Conservation (phyloP, 2,888 invertebrate genomes). For the Cylindroiulus punctatus region DNA sequence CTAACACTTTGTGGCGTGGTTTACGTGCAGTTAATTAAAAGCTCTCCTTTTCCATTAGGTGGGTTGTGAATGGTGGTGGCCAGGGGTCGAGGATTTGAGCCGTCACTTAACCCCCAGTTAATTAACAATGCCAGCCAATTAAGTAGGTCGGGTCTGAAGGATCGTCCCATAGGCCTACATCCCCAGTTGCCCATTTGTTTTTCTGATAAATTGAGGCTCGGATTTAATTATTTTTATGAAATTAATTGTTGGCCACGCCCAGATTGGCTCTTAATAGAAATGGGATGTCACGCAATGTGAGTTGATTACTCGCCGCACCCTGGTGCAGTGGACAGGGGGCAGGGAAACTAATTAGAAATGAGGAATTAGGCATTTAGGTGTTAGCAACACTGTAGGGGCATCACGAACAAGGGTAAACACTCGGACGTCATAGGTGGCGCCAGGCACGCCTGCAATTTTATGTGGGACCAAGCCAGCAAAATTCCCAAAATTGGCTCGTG, state of each 20-base stretch:
- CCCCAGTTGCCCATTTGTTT: neutral
- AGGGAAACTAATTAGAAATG: neutral
- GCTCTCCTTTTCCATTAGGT: neutral
- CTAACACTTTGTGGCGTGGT: neutral
- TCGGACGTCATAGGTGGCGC: neutral
- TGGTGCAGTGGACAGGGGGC: neutral
- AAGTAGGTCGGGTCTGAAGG: neutral
- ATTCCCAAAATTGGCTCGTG: neutral
- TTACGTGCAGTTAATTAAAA: neutral
- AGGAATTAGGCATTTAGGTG: slow-evolving; percentile 19
- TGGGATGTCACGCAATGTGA: neutral
- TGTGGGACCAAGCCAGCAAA: neutral
- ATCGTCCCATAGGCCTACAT: neutral
- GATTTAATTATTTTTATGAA: slow-evolving; percentile 32
- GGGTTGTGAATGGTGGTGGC: neutral
- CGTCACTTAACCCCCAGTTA: neutral
- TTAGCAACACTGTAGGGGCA: neutral
- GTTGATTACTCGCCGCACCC: slow-evolving; percentile 1
- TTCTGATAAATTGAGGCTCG: neutral
- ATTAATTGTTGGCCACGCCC: neutral
- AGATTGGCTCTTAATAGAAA: neutral
- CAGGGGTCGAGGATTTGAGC: neutral
- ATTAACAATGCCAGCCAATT: slow-evolving; percentile 7
- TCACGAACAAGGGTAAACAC: neutral
- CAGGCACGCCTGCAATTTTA: neutral